Base-by-base conservation (phyloP, 2,113 vertebrate genomes). In the Melospiza melodia region DNA sequence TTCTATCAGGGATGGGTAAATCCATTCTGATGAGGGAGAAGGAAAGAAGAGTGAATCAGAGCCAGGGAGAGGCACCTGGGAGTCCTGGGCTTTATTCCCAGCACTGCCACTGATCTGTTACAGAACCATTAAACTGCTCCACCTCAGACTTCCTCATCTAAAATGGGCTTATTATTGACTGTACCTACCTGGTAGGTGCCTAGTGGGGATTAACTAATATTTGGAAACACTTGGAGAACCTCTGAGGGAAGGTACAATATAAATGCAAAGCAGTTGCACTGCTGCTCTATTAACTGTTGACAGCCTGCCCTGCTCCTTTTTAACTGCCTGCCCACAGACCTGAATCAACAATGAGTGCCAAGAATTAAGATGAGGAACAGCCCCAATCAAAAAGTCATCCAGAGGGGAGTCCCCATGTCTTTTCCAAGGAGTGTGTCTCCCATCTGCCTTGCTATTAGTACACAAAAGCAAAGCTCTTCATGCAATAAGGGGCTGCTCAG, bases 211-310 rank as follows among this genome's bases (percentile, higher is more conserved):
- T 90, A 92, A 87, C 84, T 97, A 94, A 86, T 95, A 93, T 90
- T 95, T 96, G 90, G 94, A 90, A 96, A 88, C 79, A 59, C 62
- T 92, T 61, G 22, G 88, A 90, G 95, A 75, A 90, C 73, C 95
- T 93, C 86, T 82, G 94, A 96, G 94, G 80, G 73, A 92, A 94
- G 80, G 92, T n/a, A 88, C 88, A 93, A 94, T 94, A 96, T 87
- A 96, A 96, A 97, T 92, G 92, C 90, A 95, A 96, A 96, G 92
- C 37, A 95, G 68, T 30, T 41, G 76, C 68, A 30, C 79, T 84
- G 80, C 80, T 66, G 54, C 80, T 92, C 52, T 71, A 52, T 92
- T 93, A 95, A 95, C 94, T 72, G 76, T 84, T 96, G 83, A 49
- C 93, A 88, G 88, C 41, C 92, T 77, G 87, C 65, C 44, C 92